Base-by-base conservation (phyloP, 2,797 vertebrate genomes). In the Falco concolor region DNA sequence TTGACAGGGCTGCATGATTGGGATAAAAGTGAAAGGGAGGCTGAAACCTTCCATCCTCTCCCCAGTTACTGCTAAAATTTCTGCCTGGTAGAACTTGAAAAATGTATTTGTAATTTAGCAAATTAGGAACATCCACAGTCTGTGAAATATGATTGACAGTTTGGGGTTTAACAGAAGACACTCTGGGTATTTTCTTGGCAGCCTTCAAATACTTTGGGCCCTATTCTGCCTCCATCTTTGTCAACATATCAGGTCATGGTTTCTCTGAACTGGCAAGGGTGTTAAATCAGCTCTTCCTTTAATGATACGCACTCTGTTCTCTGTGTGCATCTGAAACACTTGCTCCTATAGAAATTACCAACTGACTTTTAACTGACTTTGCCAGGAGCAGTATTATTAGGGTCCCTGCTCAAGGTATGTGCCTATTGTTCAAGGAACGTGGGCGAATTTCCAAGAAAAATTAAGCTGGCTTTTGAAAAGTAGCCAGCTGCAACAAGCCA, bases 31-130 rank as follows among this genome's bases (percentile, higher is more conserved):
- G 93, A 95, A 96, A 85, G 69, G 91, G 88, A 95, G 92, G 84
- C 91, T 93, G 86, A 93, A 97, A 92, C 92, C 95, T 94, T 95
- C 91, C 80, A 73, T 96, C 92, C 89, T 92, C 80, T 70, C 79
- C 84, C 87, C 88, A 68, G 65, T 97, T 96, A 97, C 92, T 96
- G 96, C 96, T 96, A 86, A 96, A 96, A 92, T 97, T 97, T 97
- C 93, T 96, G 94, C 95, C 96, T 97, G 95, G 82, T 93, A 76
- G 94, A 97, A 96, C 95, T 80, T 97, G 95, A 97, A 96, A 96
- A 94, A 95, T 81, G 92, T 96, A 95, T 93, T 95, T 96, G 94
- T 95, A 94, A 96, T 96, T 96, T 94, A 97, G 93, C 68, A 83
- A 96, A 95, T 96, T 91, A 67, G 93, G 96, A 95, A 90, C 91